These are phyloP conservation scores for Spodoptera frugiperda DNA, from an alignment of 1,140 invertebrate genomes.

Conservation along the genomic window DNA sequence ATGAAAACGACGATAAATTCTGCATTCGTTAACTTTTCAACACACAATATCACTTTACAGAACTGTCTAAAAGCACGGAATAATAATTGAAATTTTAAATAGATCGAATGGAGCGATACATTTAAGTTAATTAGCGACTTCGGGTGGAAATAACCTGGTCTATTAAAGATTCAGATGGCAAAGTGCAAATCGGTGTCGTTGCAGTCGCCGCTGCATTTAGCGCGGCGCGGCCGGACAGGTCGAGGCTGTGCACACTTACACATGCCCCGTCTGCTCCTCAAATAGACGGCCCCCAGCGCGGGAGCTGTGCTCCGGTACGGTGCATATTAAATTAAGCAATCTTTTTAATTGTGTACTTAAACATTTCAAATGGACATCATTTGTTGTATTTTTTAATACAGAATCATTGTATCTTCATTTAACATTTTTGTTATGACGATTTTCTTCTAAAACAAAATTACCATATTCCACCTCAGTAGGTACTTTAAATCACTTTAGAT, in stretches of 20 bases:
- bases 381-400: too few relatives aligned
- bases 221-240: conserved; percentile 64
- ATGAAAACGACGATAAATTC: conserved; percentile 27
- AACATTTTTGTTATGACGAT: too few relatives aligned
- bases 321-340: not conserved
- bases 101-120: conserved; percentile 31
- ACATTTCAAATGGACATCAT: too few relatives aligned
- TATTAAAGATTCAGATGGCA: conserved; percentile 79
- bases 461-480: too few relatives aligned
- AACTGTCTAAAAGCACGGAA: conserved; percentile 48
- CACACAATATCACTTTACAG: conserved; percentile 34
- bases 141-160: conserved; percentile 71
- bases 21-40: conserved; percentile 24
- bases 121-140: conserved; percentile 73
- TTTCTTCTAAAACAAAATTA: too few relatives aligned
- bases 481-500: too few relatives aligned
- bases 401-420: too few relatives aligned
- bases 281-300: conserved; percentile 66
- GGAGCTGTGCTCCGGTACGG: conserved; percentile 46
- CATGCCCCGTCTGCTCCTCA: conserved; percentile 62
- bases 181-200: conserved; percentile 80
- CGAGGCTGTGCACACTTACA: conserved; percentile 53
- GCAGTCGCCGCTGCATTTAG: conserved; percentile 75
- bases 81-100: conserved; percentile 52
- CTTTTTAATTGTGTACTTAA: not conserved